These are phyloP conservation scores for Terrapene triunguis DNA, from an alignment of 2,113 vertebrate genomes.

Conservation along the genomic window DNA sequence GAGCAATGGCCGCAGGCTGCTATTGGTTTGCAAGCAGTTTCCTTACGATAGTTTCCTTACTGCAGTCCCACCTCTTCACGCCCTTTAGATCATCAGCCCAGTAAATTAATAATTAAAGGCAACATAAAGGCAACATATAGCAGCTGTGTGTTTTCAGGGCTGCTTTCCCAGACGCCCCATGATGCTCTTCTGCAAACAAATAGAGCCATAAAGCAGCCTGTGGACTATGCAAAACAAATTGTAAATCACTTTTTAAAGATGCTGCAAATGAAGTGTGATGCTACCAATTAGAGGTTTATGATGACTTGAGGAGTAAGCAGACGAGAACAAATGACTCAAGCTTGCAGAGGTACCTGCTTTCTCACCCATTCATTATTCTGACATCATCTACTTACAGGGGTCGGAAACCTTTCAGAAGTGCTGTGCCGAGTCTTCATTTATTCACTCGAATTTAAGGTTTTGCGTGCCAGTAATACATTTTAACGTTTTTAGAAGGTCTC, in stretches of 20 bases:
- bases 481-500: too few species aligned
- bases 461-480: too few species aligned
- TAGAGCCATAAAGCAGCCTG: too few species aligned
- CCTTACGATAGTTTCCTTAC: not conserved
- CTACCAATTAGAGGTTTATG: not conserved
- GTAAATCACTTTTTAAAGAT: not conserved
- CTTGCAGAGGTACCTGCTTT: not conserved
- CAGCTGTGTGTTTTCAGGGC: not conserved
- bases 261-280: not conserved
- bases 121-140: not conserved
- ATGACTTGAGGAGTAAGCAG: not conserved
- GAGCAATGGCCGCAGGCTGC: not conserved
- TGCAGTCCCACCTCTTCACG: not conserved
- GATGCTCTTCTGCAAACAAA: not conserved
- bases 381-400: not conserved
- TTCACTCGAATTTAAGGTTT: too few species aligned
- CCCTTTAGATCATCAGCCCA: not conserved
- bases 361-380: not conserved
- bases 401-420: too few species aligned
- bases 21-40: not conserved
- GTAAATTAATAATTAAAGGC: not conserved
- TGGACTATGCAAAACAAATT: not conserved
- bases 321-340: not conserved
- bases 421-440: too few species aligned
- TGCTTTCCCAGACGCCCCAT: not conserved